A percentile compares a stretch with the other conserved stretches of the same genome.
These are phyloP conservation scores for Syngnathus scovelli DNA, from an alignment of 2,113 vertebrate species.

Conservation along the genomic window DNA sequence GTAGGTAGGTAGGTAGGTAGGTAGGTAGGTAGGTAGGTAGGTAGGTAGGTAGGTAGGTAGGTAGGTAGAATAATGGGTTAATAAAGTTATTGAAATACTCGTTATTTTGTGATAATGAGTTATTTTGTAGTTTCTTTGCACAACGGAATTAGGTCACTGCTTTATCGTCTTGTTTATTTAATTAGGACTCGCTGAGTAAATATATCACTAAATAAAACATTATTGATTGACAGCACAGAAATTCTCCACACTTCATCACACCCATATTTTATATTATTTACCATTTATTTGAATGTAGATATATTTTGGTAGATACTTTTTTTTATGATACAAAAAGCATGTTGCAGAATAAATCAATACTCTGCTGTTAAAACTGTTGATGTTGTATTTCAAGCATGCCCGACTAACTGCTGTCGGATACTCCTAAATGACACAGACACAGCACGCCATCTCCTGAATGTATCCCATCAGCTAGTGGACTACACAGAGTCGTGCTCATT, in stretches of 20 bases:
- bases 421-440: constrained; percentile 51
- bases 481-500: constrained; percentile 59
- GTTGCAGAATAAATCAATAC: constrained; percentile 13
- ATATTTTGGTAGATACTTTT: neutral
- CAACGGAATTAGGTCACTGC: constrained; percentile 68
- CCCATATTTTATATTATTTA: no score
- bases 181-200: constrained; percentile 69
- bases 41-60: no score
- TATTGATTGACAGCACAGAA: no score
- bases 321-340: constrained; percentile 7
- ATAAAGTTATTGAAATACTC: constrained; percentile 13
- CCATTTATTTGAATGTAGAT: neutral
- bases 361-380: constrained; percentile 16
- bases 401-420: constrained; percentile 44
- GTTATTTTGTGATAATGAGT: constrained; percentile 35
- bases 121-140: constrained; percentile 24
- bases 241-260: no score
- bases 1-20: no score
- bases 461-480: constrained; percentile 64
- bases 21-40: no score
- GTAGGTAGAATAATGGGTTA: neutral
- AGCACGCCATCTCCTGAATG: constrained; percentile 51
- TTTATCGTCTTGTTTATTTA: constrained; percentile 73
- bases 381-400: constrained; percentile 21
- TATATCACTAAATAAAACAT: constrained; percentile 36